Evolutionary conservation across 2,888 invertebrate species (phyloP), one percentile per base, ranked within the genome.

Genomic region (Eubasilissa splendida): DNA sequence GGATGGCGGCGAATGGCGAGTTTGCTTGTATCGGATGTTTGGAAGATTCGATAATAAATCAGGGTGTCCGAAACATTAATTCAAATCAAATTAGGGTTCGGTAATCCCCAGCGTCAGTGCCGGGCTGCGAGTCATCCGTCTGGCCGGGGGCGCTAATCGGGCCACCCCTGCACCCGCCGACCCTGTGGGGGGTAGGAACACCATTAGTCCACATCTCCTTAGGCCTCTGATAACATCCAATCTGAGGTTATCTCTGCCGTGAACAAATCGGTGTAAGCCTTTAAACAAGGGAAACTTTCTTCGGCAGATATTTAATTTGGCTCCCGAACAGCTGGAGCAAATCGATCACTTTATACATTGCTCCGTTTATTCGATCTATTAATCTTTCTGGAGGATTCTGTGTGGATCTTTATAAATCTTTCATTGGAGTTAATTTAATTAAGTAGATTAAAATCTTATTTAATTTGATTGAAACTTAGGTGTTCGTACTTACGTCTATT

Each of bases 11-110:
- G 70, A 31, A 31, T n/a, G 68, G 68, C 1, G 76, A 75, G 71
- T 76, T 81, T 75, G 74, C 71, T 74, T 76, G 79, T 76, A 78
- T 78, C 60, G 80, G 78, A 78, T 75, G 75, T 78, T 81, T 74
- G 53, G 33, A 81, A 81, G 81, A 81, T 79, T 78, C 81, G 83
- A 83, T 80, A 83, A 83, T 83, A 83, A 83, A 83, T 83, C 83
- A 83, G 82, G 74, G 83, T 76, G 83, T 83, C 82, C 82, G 82
- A 83, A 83, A 80, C 83, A 83, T 83, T 83, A 83, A 83, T 83
- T 83, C 83, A 83, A 82, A 82, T 83, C 83, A 83, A 83, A 83
- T 83, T 83, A 83, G 82, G 83, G 83, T 77, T 76, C 82, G 74
- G 82, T 83, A 83, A 83, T 83, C 83, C 83, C 78, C 76, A 54